phyloP scores from a whole-genome alignment of 92 coral and sea anemone species.

The Porites lobata region DNA sequence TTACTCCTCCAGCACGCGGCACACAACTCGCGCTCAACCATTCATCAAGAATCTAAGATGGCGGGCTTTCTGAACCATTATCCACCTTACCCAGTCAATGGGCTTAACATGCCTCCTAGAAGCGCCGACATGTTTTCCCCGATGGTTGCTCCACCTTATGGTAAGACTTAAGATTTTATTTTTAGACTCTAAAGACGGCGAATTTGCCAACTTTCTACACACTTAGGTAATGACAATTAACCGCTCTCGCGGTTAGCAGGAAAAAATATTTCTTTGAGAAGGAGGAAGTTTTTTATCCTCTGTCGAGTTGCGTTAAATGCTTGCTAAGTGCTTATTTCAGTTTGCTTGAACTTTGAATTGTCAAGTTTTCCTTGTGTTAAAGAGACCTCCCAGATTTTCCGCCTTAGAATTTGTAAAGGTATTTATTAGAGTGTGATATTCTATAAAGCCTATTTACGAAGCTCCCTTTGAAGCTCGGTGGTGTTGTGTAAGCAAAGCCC shows the following conservation, averaged over 20 bases:
- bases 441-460: conserved; percentile 30
- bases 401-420: conserved; percentile 34
- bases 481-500: neutral
- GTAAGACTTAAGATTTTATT: conserved; percentile 59
- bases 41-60: conserved; percentile 68
- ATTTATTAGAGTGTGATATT: conserved; percentile 8
- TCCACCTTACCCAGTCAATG: conserved; percentile 86
- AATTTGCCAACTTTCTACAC: conserved; percentile 13
- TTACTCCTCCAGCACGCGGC: conserved; percentile 50
- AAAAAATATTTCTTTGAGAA: neutral
- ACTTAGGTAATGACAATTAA: conserved; percentile 11
- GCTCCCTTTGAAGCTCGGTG: neutral
- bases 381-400: conserved; percentile 49
- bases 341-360: neutral
- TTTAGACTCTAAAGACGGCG: conserved; percentile 2
- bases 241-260: neutral
- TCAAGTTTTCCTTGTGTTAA: neutral
- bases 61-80: conserved; percentile 94
- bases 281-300: neutral
- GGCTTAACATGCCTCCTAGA: conserved; percentile 87
- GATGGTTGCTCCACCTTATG: conserved; percentile 86
- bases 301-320: conserved; percentile 14
- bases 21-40: conserved; percentile 17
- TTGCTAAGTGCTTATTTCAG: conserved; percentile 11
- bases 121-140: conserved; percentile 86